phyloP scores from a whole-genome alignment of 1,140 invertebrate genomes.

The Heliothis virescens region DNA sequence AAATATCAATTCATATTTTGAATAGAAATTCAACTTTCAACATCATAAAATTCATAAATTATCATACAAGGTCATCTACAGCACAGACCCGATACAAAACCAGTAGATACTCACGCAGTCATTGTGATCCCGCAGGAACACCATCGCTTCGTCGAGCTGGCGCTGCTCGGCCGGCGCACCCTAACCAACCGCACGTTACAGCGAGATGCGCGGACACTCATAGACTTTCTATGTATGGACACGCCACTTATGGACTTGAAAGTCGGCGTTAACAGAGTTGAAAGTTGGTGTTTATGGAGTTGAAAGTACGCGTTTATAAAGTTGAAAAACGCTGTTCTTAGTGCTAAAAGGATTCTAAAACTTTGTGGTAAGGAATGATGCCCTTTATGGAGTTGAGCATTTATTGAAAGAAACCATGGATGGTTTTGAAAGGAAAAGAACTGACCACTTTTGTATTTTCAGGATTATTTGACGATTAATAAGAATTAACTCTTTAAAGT shows the following conservation, averaged over 20 bases:
- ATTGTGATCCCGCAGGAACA: slow-evolving; percentile 94
- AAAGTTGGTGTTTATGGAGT: background rate
- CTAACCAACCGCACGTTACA: slow-evolving; percentile 73
- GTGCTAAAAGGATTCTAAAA: no score
- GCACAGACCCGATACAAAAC: background rate
- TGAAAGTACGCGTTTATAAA: background rate
- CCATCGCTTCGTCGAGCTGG: slow-evolving; percentile 95
- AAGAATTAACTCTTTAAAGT: no score
- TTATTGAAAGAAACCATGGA: background rate
- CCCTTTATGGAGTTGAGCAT: background rate
- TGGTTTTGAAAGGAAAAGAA: no score
- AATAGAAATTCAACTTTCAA: no score
- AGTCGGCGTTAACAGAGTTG: background rate
- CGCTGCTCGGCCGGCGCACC: slow-evolving; percentile 92
- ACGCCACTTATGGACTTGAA: background rate
- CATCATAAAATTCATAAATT: no score
- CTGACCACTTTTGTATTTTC: no score
- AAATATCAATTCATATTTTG: no score
- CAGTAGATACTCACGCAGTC: slow-evolving; percentile 88
- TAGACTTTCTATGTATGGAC: background rate
- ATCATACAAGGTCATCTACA: background rate
- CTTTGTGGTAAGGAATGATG: no score
- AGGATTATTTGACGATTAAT: no score
- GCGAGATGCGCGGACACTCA: slow-evolving; percentile 40
- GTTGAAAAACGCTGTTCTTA: no score